Evolutionary conservation across 35 echinoderm and acorn worm genomes (phyloP), one percentile per base, ranked within the genome.

Genomic region (Chiridota heheva): DNA sequence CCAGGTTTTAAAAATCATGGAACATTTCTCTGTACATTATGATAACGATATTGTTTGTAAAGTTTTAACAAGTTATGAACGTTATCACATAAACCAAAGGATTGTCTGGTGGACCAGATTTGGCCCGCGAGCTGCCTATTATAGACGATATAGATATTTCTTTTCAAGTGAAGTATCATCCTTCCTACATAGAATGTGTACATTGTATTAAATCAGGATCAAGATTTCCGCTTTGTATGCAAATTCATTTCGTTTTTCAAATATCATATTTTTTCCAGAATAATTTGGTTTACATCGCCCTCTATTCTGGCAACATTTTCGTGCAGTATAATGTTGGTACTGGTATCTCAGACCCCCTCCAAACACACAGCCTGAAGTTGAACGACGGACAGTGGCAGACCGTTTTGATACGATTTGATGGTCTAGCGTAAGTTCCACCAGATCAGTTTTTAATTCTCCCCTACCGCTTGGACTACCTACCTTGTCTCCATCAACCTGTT

Each of bases 281-380:
- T 60, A 88, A 91, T 53, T 57, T 97, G 26, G 60, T 97, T 18
- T 97, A 97, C 61, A 70, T 97, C 4, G 69, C 87, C 8, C 73
- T 97, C 3, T 97, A 91, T 69, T 89, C 91, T 81, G 94, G 94
- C 32, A 97, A 97, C 35, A 47, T 97, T 36, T 97, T 97, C 77
- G 83, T 97, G 0, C 94, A 88, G 45, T 97, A 97, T 67, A 91
- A 97, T 60, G 42, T 88, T 61, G 94, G 94, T 24, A 51, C 84
- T 25, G 88, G 94, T 35, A 42, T 88, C 46, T 91, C 87, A 42
- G 81, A 91, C 5, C 94, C 94, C 32, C 33, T 97, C 40, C 94
- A 97, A 60, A 97, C 94, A 4, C 77, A 61, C 29, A 81, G 88
- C 35, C 72, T 90, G 16, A 42, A 68, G 65, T 83, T 97, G 13